These are phyloP conservation scores for Acanthosepion lycidas DNA, from an alignment of 2,888 invertebrate genomes.

Conservation along the genomic window DNA sequence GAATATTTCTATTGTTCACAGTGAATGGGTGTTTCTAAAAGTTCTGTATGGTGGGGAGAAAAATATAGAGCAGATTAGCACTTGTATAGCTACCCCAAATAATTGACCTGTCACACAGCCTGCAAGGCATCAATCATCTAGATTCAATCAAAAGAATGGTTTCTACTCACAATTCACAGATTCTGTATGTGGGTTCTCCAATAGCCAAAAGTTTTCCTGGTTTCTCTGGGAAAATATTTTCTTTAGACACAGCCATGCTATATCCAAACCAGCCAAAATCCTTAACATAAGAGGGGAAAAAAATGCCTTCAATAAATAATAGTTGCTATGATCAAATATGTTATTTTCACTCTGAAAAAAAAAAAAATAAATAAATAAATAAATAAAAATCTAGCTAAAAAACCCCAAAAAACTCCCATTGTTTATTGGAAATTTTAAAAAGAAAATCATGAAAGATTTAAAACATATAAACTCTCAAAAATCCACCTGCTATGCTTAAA, in stretches of 20 bases:
- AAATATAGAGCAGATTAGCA: neutral
- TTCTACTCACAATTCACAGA: slow-evolving; percentile 61
- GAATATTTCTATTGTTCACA: too few species aligned
- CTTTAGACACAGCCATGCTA: slow-evolving; percentile 55
- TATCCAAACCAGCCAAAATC: slow-evolving; percentile 69
- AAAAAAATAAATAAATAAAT: too few species aligned
- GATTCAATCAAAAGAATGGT: neutral
- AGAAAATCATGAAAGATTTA: too few species aligned
- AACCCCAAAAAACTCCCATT: neutral
- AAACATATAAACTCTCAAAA: too few species aligned
- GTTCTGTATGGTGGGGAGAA: neutral
- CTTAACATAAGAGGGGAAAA: slow-evolving; percentile 52
- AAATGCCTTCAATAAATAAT: too few species aligned
- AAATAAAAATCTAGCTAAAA: neutral
- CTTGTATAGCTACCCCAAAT: too few species aligned
- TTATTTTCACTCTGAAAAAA: neutral
- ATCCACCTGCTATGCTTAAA: too few species aligned
- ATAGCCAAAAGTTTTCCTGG: slow-evolving; percentile 55
- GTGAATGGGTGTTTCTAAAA: too few species aligned
- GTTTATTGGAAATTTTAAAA: too few species aligned
- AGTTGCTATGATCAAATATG: too few species aligned
- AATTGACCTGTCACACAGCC: too few species aligned
- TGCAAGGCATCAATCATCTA: too few species aligned
- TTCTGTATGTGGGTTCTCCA: slow-evolving; percentile 63
- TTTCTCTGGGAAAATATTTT: slow-evolving; percentile 50